A percentile compares a stretch with the other conserved stretches of the same genome.
phyloP scores from a whole-genome alignment of 2,888 invertebrate species.

The Zhuqinia jingwanae region DNA sequence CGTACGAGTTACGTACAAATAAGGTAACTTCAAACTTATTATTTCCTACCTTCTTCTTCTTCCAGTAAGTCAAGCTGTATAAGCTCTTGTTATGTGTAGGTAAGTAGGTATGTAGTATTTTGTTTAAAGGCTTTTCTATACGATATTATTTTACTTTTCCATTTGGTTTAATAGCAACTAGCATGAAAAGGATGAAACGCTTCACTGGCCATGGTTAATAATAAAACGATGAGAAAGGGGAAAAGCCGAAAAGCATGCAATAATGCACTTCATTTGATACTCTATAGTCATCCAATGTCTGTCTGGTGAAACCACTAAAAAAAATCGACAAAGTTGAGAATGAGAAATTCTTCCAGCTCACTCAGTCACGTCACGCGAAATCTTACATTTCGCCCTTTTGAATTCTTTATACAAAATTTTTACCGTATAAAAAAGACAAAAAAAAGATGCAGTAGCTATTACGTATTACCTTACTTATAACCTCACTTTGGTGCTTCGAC shows the following conservation, averaged over 20 bases:
- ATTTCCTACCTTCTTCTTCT: no score
- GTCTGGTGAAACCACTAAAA: neutral
- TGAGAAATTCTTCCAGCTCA: slow-evolving; percentile 36
- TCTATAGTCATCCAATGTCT: slow-evolving; percentile 3
- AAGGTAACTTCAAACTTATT: no score
- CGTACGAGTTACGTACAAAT: no score
- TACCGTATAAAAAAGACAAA: no score
- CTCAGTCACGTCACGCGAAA: neutral
- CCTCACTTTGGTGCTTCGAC: neutral
- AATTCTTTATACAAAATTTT: neutral
- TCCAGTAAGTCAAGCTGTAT: no score
- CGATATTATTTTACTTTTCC: no score
- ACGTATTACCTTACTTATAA: no score
- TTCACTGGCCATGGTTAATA: slow-evolving; percentile 43
- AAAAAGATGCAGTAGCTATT: neutral
- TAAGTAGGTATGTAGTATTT: no score
- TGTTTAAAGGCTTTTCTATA: no score
- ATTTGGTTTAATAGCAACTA: no score
- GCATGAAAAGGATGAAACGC: slow-evolving; percentile 56
- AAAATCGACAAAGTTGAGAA: neutral
- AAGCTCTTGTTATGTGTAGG: no score
- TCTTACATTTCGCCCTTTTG: neutral
- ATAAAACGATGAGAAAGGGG: slow-evolving; percentile 50
- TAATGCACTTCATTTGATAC: slow-evolving; percentile 45
- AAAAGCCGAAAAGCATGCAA: slow-evolving; percentile 48